Evolutionary conservation across 2,797 vertebrate species (phyloP), one percentile per base, ranked within the genome.

Genomic region (Crocodylus rhombifer): DNA sequence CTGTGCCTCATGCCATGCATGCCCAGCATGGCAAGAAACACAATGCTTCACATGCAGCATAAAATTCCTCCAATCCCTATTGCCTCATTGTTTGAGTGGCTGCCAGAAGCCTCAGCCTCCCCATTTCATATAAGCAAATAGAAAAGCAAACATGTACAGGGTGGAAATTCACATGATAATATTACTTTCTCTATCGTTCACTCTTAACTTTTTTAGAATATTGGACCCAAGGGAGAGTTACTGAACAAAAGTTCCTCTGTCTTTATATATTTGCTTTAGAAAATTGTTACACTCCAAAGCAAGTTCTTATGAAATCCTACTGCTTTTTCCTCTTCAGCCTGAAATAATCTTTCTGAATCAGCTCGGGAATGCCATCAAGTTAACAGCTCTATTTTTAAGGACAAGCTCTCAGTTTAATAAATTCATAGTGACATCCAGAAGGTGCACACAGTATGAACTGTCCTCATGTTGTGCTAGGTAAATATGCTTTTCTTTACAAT

Each of bases 191-290:
- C 5, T 83, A 4, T 80, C 25, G 30, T 69, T 80, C 4, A 62
- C 30, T 83, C 42, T 76, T 30, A 51, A 10, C 10, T 75, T 75
- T 61, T 63, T 82, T 65, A 82, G 71, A 87, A 82, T 80, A 87
- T 62, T 87, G 36, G 61, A 13, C 75, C 82, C 73, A 3, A n/a
- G 71, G 65, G 88, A 91, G 10, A 56, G 30, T 57, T 26, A 80
- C 0, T 0, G 28, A 75, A 90, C 73, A 91, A 90, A 88, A 0
- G 0, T 79, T 86, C 77, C 67, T 78, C 71, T 86, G 75, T 83
- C 79, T 89, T 78, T 76, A 67, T 3, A 4, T 85, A 81, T 80
- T 91, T 86, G 18, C 18, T 87, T 79, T 73, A 92, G 79, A 91
- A 95, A 89, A 76, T 30, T 1, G 55, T 8, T 92, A 77, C 25